Evolutionary conservation across 2,888 invertebrate species (phyloP).

Genomic region (Heliconius ismenius): DNA sequence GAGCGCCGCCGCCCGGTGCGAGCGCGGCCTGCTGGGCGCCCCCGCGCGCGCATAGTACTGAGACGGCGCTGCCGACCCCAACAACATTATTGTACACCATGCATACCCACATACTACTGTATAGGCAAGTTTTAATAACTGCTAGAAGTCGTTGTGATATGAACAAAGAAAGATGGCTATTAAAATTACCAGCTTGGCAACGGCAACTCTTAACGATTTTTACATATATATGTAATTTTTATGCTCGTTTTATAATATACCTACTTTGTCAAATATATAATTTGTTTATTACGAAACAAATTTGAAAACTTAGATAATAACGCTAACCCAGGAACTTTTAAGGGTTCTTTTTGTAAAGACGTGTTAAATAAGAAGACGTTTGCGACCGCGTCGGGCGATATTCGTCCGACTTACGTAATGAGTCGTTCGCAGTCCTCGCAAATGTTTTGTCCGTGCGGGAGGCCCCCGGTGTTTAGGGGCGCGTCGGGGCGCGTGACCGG

Average conservation of each 20-base stretch:
- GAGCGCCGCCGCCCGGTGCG: constrained; percentile 63
- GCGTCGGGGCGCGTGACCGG: constrained; percentile 85
- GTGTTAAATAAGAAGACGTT: constrained; percentile 57
- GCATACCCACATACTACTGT: not conserved
- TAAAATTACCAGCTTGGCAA: not conserved
- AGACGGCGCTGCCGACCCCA: constrained; percentile 77
- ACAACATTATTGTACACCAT: constrained; percentile 42
- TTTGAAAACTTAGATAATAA: not conserved
- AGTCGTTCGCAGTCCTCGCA: constrained; percentile 98
- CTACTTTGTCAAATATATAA: not conserved
- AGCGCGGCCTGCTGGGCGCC: constrained; percentile 83
- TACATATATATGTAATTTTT: not conserved
- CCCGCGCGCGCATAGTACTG: constrained; percentile 88
- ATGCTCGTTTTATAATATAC: not conserved
- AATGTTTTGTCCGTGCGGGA: constrained; percentile 94
- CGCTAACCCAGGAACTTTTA: not conserved
- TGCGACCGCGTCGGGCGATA: constrained; percentile 85
- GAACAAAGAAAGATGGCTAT: not conserved
- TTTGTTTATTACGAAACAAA: not conserved
- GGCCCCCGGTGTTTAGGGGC: constrained; percentile 85
- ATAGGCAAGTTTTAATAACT: not conserved
- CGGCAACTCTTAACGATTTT: not conserved
- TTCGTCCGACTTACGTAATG: constrained; percentile 95
- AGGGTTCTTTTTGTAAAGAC: not conserved
- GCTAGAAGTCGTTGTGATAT: not conserved